Conservation (phyloP, 2,797 vertebrate genomes). For the Alauda arvensis region DNA sequence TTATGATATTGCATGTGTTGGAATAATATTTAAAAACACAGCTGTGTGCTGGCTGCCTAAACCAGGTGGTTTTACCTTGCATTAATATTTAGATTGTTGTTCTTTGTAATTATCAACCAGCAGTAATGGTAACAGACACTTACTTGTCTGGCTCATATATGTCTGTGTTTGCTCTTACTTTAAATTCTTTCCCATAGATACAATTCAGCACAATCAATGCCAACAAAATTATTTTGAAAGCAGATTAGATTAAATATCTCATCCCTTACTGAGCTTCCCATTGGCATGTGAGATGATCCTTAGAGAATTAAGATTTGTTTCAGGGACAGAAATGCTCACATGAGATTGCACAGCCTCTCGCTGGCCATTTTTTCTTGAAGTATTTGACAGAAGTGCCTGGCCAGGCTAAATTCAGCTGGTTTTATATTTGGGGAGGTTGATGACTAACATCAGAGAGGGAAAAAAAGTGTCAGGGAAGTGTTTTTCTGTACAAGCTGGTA, state of each 20-base stretch:
- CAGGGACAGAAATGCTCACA: background rate
- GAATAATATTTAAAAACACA: background rate
- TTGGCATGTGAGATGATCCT: background rate
- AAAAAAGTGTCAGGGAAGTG: background rate
- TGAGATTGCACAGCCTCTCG: background rate
- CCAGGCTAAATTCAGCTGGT: background rate
- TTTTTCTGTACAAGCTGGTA: background rate
- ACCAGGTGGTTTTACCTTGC: background rate
- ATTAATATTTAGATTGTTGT: background rate
- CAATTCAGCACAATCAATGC: constrained; percentile 31
- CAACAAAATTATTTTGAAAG: constrained; percentile 52
- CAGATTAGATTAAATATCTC: constrained; percentile 47
- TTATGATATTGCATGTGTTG: background rate
- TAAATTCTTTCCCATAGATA: constrained; percentile 42
- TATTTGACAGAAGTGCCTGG: background rate
- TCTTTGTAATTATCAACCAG: constrained; percentile 14
- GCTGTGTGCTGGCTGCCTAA: background rate
- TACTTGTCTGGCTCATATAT: background rate
- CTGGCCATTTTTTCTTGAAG: background rate
- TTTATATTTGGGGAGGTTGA: background rate
- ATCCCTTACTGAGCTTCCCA: constrained; percentile 24
- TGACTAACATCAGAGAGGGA: background rate
- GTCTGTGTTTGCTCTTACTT: constrained; percentile 17
- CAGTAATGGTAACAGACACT: background rate
- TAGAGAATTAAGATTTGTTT: constrained; percentile 20